Percentiles rank a stretch among this genome's conserved stretches.
phyloP scores from a whole-genome alignment of 2,888 invertebrate species.

The Keiferia lycopersicella region DNA sequence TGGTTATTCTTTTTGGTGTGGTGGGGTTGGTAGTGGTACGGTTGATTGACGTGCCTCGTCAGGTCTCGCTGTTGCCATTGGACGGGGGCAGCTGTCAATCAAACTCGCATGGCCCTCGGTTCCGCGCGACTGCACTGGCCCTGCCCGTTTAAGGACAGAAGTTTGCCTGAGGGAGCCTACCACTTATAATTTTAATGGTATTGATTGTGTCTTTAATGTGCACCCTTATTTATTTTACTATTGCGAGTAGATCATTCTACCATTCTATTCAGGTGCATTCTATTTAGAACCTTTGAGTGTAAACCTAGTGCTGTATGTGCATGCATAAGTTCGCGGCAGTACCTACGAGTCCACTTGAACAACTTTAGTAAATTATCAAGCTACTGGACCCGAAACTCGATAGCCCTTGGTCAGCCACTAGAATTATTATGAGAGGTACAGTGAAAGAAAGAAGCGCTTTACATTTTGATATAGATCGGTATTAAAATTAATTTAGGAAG shows the following conservation, averaged over 20 bases:
- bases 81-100: conserved; percentile 91
- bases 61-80: conserved; percentile 88
- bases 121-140: conserved; percentile 54
- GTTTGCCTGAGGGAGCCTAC: background rate
- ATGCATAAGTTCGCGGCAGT: conserved; percentile 28
- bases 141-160: conserved; percentile 39
- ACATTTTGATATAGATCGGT: background rate
- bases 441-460: conserved; percentile 41
- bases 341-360: conserved; percentile 41
- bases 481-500: background rate
- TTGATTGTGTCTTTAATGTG: conserved; percentile 8
- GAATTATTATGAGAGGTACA: conserved; percentile 53
- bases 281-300: no score
- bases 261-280: no score
- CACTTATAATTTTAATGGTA: conserved; percentile 6
- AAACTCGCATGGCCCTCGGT: conserved; percentile 77
- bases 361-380: conserved; percentile 61
- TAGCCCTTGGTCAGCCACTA: conserved; percentile 68
- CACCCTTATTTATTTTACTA: conserved; percentile 19
- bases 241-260: background rate
- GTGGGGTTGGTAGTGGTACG: conserved; percentile 57
- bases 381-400: conserved; percentile 72
- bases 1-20: conserved; percentile 41
- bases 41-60: conserved; percentile 91
- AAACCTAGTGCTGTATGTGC: background rate